Base-by-base conservation (phyloP, 2,113 vertebrate species). In the Rhineura floridana region DNA sequence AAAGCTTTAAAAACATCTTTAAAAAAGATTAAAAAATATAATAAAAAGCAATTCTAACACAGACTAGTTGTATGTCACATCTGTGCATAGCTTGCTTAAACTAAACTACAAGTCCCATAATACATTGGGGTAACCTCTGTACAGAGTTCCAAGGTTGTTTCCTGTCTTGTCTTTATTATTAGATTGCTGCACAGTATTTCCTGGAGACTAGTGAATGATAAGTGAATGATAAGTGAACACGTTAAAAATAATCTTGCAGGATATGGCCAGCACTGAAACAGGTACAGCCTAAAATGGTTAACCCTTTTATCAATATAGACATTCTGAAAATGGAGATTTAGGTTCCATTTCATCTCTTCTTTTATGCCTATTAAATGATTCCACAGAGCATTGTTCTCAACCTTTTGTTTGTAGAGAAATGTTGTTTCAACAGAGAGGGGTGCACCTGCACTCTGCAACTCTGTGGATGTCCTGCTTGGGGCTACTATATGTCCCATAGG, bases 61-160 rank as follows among this genome's bases (percentile, higher is more conserved):
- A n/a, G n/a, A n/a, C n/a, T n/a, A n/a, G 15, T 70, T 81, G 78
- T 44, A 46, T 7, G 33, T 79, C 23, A 50, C 2, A 76, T 76
- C 42, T 76, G 3, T 44, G 23, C 33, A 72, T 36, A 55, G 39
- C 9, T 55, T 84, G 33, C 36, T 90, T 70, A 59, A 46, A 8
- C 11, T n/a, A 89, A 94, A 97, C 97, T 96, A 93, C 96, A 92
- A 81, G 87, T 96, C 96, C 96, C 97, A 97, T 95, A 87, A 96
- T 95, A 93, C 96, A 85, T 5, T 7, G 0, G 89, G 88, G 21
- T 21, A 21, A 5, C 88, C 30, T 62, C 44, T 13, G 10, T 48
- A 1, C 77, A 39, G 75, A 52, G n/a, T 59, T 5, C 1, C 89
- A 87, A 87, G 92, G 4, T 93, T 92, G 93, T 93, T 96, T 97